Conservation (phyloP, 2,888 invertebrate species). For the Entomobrya multifasciata region DNA sequence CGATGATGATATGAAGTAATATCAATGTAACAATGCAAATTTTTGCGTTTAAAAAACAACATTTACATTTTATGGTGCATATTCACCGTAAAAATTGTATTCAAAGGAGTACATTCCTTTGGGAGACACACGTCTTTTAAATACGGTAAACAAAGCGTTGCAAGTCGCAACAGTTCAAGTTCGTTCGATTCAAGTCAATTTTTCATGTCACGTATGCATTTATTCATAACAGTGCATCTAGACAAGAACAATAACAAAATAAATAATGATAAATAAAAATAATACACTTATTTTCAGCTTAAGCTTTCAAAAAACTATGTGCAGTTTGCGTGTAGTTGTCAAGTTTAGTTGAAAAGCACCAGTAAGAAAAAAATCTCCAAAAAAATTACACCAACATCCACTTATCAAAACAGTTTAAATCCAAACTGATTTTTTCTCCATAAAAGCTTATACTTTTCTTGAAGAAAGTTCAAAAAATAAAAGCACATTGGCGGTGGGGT, state of each 20-base stretch:
- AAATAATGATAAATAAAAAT: slow-evolving; percentile 16
- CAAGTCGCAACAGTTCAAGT: slow-evolving; percentile 35
- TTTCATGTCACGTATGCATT: background rate
- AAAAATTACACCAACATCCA: too few relatives aligned
- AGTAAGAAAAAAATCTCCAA: background rate
- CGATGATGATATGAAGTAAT: slow-evolving; percentile 40
- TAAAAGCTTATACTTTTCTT: too few relatives aligned
- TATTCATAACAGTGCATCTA: background rate
- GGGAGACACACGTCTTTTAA: too few relatives aligned
- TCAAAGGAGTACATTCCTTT: too few relatives aligned
- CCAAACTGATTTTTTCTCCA: too few relatives aligned
- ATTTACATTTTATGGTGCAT: background rate
- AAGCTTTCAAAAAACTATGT: background rate
- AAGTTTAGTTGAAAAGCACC: background rate
- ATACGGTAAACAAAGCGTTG: too few relatives aligned
- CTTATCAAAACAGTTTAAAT: too few relatives aligned
- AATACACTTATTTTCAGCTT: slow-evolving; percentile 10
- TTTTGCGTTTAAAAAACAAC: slow-evolving; percentile 10
- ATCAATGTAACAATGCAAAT: slow-evolving; percentile 36
- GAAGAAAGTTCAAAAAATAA: too few relatives aligned
- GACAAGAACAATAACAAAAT: background rate
- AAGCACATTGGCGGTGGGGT: too few relatives aligned
- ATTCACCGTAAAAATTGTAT: background rate
- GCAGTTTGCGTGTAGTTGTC: background rate
- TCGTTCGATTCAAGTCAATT: slow-evolving; percentile 21